phyloP scores from a whole-genome alignment of 2,797 vertebrate genomes.

The Leuciscus waleckii region DNA sequence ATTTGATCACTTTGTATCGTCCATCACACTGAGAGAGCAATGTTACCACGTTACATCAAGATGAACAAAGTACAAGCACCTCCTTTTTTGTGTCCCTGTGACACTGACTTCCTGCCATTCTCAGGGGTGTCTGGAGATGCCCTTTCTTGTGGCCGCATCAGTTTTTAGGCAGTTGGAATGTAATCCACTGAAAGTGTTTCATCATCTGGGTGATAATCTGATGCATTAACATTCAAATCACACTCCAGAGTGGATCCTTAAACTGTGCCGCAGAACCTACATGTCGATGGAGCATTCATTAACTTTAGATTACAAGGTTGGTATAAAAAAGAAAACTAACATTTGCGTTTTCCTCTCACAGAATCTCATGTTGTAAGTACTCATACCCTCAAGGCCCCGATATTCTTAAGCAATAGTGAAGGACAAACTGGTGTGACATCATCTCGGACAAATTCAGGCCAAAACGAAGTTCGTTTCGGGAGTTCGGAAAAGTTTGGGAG shows the following conservation, averaged over 20 bases:
- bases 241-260: slow-evolving; percentile 49
- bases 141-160: slow-evolving; percentile 32
- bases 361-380: background rate
- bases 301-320: slow-evolving; percentile 57
- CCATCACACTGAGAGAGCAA: slow-evolving; percentile 56
- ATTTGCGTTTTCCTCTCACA: background rate
- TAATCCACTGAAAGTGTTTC: slow-evolving; percentile 58
- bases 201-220: slow-evolving; percentile 56
- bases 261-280: slow-evolving; percentile 48
- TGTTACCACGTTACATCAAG: slow-evolving; percentile 48
- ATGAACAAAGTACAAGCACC: slow-evolving; percentile 53
- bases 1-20: slow-evolving; percentile 66
- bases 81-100: slow-evolving; percentile 32
- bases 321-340: slow-evolving; percentile 21
- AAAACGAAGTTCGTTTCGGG: background rate
- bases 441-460: background rate
- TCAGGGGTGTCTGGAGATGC: slow-evolving; percentile 36
- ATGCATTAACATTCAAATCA: slow-evolving; percentile 55
- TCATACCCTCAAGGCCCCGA: background rate
- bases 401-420: background rate
- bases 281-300: slow-evolving; percentile 56
- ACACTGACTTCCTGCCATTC: slow-evolving; percentile 20
- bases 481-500: background rate
- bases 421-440: background rate
- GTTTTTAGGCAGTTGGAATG: slow-evolving; percentile 13